A percentile compares a stretch with the other conserved stretches of the same genome.
Evolutionary conservation across 1,140 invertebrate genomes (phyloP).

Genomic region (Cepaea nemoralis): DNA sequence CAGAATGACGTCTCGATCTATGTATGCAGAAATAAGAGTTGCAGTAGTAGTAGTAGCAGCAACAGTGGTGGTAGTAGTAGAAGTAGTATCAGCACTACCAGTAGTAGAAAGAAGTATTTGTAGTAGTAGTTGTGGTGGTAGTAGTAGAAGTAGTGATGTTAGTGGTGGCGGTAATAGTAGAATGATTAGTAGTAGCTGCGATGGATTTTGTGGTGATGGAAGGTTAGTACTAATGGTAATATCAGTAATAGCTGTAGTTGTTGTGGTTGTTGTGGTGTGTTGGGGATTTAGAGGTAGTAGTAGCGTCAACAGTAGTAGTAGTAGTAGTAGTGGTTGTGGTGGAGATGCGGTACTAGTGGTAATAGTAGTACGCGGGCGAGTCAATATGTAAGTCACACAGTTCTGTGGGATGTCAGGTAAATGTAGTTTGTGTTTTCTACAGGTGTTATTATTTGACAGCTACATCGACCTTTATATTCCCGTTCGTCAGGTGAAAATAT

Average conservation of each 20-base stretch:
- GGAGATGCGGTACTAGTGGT: not conserved
- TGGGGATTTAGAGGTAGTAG: not conserved
- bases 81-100: not conserved
- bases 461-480: too few species aligned
- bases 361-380: too few species aligned
- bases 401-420: too few species aligned
- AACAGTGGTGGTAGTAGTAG: not conserved
- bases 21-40: not conserved
- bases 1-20: too few species aligned
- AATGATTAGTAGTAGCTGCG: not conserved
- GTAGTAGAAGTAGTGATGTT: too few species aligned
- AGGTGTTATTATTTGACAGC: too few species aligned
- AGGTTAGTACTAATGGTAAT: not conserved
- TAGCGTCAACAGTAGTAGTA: too few species aligned
- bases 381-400: too few species aligned
- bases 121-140: not conserved
- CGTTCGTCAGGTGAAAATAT: too few species aligned
- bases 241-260: not conserved
- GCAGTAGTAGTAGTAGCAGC: not conserved
- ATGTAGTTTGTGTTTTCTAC: too few species aligned
- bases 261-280: not conserved
- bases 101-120: not conserved
- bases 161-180: too few species aligned
- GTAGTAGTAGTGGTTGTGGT: too few species aligned
- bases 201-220: not conserved